These are phyloP conservation scores for Apantesis nais DNA, from an alignment of 2,888 invertebrate genomes.

Conservation along the genomic window DNA sequence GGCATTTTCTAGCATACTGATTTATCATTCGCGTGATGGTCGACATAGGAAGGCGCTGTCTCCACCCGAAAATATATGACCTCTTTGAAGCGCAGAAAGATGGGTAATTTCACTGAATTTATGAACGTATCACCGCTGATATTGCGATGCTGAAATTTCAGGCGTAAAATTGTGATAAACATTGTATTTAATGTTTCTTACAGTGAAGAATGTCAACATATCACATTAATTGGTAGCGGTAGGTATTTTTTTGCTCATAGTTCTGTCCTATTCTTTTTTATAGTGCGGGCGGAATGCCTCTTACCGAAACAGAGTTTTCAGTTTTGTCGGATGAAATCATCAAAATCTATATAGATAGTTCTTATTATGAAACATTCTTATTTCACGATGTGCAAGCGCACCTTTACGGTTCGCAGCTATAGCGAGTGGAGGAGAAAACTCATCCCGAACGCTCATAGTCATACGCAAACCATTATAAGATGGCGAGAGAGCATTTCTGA, in stretches of 20 bases:
- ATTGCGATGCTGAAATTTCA: conserved; percentile 76
- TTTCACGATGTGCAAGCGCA: not conserved
- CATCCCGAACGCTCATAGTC: not conserved
- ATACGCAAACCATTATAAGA: not conserved
- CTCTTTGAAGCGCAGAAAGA: conserved; percentile 83
- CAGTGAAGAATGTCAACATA: conserved; percentile 12
- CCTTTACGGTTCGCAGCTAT: not conserved
- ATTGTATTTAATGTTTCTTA: conserved; percentile 56
- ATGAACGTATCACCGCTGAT: conserved; percentile 79
- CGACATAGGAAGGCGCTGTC: conserved; percentile 78
- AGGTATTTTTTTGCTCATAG: not conserved
- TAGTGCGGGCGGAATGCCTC: too few relatives aligned
- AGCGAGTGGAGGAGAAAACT: not conserved
- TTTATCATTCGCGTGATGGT: conserved; percentile 80
- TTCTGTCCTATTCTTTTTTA: not conserved
- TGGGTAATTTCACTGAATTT: conserved; percentile 84
- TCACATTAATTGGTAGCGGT: not conserved
- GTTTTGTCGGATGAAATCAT: too few relatives aligned
- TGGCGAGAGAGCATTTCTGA: not conserved
- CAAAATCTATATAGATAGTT: too few relatives aligned
- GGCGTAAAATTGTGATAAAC: conserved; percentile 72
- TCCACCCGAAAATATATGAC: conserved; percentile 77
- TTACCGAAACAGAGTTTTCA: too few relatives aligned
- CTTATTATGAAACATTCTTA: not conserved
- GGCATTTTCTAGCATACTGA: conserved; percentile 58